Conservation (phyloP, 1,140 invertebrate genomes). For the Brachionus calyciflorus region DNA sequence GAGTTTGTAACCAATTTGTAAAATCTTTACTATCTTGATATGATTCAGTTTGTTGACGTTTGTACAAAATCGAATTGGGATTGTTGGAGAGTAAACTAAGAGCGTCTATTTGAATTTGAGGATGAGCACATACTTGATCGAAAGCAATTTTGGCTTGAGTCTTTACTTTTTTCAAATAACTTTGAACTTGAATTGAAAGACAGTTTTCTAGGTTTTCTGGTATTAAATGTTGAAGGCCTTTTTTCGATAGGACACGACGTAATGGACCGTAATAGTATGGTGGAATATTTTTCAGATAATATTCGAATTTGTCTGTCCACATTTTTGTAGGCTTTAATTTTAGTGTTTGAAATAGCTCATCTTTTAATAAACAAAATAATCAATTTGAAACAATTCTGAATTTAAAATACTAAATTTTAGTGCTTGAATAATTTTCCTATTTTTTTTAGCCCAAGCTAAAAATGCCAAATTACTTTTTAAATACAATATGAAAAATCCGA, state of each 20-base stretch:
- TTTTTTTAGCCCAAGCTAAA: too few species aligned
- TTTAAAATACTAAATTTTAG: too few species aligned
- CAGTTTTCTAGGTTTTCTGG: slow-evolving; percentile 84
- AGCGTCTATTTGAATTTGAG: neutral
- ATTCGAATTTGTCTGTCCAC: slow-evolving; percentile 70
- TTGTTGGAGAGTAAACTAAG: slow-evolving; percentile 21
- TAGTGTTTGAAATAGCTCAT: slow-evolving; percentile 75
- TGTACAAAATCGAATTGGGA: slow-evolving; percentile 3
- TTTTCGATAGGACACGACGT: slow-evolving; percentile 80
- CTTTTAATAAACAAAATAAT: slow-evolving; percentile 64
- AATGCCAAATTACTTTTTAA: too few species aligned
- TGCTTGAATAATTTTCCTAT: too few species aligned
- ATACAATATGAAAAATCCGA: too few species aligned
- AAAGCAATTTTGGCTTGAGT: slow-evolving; percentile 36
- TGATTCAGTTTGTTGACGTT: slow-evolving; percentile 34
- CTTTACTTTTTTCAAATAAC: slow-evolving; percentile 47
- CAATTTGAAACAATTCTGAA: slow-evolving; percentile 21
- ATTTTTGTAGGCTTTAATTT: slow-evolving; percentile 51
- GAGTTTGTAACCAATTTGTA: slow-evolving; percentile 38
- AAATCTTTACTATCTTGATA: slow-evolving; percentile 45
- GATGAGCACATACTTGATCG: slow-evolving; percentile 45
- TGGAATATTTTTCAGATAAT: slow-evolving; percentile 89
- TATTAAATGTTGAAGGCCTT: slow-evolving; percentile 82
- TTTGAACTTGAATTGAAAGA: slow-evolving; percentile 27
- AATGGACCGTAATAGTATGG: slow-evolving; percentile 88